Evolutionary conservation across 2,113 vertebrate genomes (phyloP).

Genomic region (Rhinolophus sinicus): DNA sequence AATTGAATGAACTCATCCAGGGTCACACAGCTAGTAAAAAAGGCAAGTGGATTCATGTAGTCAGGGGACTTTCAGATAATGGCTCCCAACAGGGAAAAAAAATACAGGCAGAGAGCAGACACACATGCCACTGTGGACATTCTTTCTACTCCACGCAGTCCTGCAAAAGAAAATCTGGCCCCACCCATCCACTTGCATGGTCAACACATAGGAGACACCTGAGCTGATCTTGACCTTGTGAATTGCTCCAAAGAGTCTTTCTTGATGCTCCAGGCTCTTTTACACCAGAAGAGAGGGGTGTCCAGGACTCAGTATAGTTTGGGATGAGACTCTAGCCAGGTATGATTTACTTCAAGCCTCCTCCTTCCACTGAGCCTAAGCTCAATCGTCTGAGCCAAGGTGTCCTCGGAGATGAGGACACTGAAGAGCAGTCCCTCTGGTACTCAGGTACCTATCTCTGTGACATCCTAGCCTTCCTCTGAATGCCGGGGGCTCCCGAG

Average conservation of each 20-base stretch:
- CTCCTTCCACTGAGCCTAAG: constrained; percentile 53
- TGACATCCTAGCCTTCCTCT: constrained; percentile 63
- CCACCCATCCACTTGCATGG: accelerated
- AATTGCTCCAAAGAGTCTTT: background rate
- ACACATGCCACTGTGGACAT: accelerated
- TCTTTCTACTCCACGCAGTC: accelerated
- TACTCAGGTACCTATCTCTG: constrained; percentile 38
- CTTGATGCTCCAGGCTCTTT: background rate
- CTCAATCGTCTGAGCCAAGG: constrained; percentile 76
- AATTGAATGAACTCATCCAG: background rate
- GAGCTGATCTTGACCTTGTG: background rate
- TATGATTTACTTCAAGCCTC: background rate
- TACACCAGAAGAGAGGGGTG: background rate
- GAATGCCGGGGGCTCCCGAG: constrained; percentile 73
- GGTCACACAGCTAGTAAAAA: background rate
- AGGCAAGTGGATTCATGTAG: background rate
- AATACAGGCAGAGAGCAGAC: background rate
- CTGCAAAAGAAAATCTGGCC: background rate
- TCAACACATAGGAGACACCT: accelerated
- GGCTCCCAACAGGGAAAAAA: background rate
- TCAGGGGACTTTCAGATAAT: background rate
- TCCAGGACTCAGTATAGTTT: background rate
- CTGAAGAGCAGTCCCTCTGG: constrained; percentile 53
- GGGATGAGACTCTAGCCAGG: background rate
- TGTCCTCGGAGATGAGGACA: background rate